Evolutionary conservation across 2,113 vertebrate species (phyloP).

Genomic region (Pterocles orientalis): DNA sequence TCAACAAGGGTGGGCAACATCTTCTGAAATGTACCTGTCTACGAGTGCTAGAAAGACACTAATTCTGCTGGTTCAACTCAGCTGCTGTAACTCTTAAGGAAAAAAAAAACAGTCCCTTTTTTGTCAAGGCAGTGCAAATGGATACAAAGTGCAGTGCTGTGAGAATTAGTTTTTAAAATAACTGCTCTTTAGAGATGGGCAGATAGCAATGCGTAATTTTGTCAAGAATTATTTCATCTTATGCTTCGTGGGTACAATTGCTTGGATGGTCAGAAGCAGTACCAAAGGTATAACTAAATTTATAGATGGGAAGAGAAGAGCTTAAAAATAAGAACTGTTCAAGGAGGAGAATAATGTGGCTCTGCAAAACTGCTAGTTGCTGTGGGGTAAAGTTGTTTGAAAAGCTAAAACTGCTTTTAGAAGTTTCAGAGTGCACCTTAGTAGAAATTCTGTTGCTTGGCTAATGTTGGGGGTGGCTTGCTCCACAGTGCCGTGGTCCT

Average conservation of each 20-base stretch:
- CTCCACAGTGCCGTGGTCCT: background rate
- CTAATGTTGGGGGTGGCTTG: accelerated
- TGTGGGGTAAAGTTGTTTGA: background rate
- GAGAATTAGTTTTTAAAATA: background rate
- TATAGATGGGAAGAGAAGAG: background rate
- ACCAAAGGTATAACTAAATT: background rate
- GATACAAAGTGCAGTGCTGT: background rate
- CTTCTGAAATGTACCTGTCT: background rate
- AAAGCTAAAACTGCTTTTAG: background rate
- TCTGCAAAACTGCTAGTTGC: background rate
- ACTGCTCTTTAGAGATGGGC: background rate
- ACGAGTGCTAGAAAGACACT: background rate
- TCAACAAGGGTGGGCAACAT: background rate
- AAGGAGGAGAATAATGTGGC: background rate
- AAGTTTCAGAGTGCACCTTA: background rate
- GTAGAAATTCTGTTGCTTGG: background rate
- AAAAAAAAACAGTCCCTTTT: background rate
- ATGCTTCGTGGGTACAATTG: background rate
- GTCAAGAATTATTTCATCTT: background rate
- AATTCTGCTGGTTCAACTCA: background rate
- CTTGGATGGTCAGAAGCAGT: background rate
- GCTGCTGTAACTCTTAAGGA: background rate
- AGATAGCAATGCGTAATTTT: background rate
- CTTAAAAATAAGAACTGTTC: background rate
- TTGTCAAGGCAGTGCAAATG: background rate